These are phyloP conservation scores for Alca torda DNA, from an alignment of 2,797 vertebrate genomes.

Conservation along the genomic window DNA sequence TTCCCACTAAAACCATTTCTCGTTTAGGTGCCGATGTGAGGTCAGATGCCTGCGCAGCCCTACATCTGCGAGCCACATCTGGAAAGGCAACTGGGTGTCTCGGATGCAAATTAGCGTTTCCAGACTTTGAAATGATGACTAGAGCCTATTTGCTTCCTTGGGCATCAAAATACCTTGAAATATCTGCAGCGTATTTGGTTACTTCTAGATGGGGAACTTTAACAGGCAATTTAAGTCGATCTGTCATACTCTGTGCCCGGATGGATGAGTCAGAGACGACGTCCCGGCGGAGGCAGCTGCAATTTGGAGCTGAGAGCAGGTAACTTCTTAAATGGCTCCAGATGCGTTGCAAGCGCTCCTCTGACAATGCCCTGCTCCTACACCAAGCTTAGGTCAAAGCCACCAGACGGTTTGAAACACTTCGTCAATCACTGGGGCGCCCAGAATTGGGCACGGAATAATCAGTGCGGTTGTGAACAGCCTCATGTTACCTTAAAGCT, in stretches of 20 bases:
- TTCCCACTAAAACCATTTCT: background rate
- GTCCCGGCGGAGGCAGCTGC: background rate
- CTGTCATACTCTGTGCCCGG: background rate
- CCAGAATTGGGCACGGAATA: accelerated
- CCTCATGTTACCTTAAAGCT: background rate
- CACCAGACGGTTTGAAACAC: background rate
- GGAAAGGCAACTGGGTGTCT: background rate
- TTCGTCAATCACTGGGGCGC: background rate
- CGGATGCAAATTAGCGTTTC: background rate
- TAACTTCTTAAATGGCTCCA: background rate
- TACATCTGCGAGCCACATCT: background rate
- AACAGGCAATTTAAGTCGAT: conserved; percentile 20
- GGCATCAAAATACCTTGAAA: conserved; percentile 9
- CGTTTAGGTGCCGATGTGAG: background rate
- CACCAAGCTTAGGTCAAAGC: background rate
- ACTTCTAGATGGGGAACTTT: background rate
- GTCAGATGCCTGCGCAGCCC: background rate
- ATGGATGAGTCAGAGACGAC: background rate
- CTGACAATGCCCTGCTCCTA: background rate
- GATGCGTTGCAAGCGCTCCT: background rate
- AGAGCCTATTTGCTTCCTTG: background rate
- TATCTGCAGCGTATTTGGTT: background rate
- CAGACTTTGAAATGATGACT: background rate
- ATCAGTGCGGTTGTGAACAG: background rate
- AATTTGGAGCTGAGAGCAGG: background rate